Percentiles rank a stretch among this genome's conserved stretches.
phyloP scores from a whole-genome alignment of 2,113 vertebrate genomes.

The Mastomys coucha region DNA sequence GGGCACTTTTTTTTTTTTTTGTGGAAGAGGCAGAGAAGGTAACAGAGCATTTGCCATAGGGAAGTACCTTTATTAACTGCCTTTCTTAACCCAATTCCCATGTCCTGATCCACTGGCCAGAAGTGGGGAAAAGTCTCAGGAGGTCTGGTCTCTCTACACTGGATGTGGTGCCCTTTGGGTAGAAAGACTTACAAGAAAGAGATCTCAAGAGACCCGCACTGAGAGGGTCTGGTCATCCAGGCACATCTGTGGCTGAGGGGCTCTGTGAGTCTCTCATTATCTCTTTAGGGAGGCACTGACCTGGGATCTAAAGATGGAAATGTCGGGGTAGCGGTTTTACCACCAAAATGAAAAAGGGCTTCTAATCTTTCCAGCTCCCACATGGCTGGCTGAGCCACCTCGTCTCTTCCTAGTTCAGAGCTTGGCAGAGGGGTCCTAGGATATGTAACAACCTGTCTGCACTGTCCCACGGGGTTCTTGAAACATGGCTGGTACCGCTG shows the following conservation, averaged over 20 bases:
- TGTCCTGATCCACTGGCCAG: slow-evolving; percentile 4
- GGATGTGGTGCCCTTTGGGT: neutral
- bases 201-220: neutral
- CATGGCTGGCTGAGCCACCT: neutral
- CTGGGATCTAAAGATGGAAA: neutral
- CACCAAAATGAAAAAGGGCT: neutral
- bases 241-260: too few relatives aligned
- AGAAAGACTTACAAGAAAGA: neutral
- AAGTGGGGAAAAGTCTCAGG: neutral
- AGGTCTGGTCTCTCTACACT: neutral
- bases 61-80: slow-evolving; percentile 23
- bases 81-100: neutral
- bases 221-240: neutral
- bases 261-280: neutral
- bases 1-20: neutral
- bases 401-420: neutral
- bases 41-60: neutral
- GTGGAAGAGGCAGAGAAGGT: neutral
- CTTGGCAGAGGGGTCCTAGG: neutral
- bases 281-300: neutral
- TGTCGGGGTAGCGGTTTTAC: neutral
- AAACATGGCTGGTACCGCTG: neutral
- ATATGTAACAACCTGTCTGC: neutral
- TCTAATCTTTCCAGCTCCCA: neutral
- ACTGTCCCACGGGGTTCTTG: neutral